phyloP scores from a whole-genome alignment of 1,140 invertebrate species.

The Papilio polytes region DNA sequence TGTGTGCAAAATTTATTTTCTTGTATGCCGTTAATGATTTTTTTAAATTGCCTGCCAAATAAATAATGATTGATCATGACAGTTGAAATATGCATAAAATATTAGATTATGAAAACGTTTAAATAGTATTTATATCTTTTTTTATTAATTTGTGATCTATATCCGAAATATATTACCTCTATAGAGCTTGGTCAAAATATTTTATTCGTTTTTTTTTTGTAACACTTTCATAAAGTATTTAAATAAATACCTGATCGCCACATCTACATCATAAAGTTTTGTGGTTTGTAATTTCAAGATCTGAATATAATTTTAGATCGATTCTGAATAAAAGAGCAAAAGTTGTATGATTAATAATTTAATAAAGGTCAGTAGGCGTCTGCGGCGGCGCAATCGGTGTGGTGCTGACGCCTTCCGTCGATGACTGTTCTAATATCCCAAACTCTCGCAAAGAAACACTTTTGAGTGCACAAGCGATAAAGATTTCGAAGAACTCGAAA shows the following conservation, averaged over 20 bases:
- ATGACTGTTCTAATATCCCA: conserved; percentile 48
- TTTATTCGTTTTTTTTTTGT: too few relatives aligned
- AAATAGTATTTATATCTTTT: background rate
- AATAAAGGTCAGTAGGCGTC: conserved; percentile 16
- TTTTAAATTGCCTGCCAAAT: background rate
- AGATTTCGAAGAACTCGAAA: conserved; percentile 85
- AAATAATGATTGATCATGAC: background rate
- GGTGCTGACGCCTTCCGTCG: background rate
- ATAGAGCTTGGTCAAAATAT: too few relatives aligned
- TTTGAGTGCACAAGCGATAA: conserved; percentile 65
- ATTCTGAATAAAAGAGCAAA: background rate
- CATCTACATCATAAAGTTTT: too few relatives aligned
- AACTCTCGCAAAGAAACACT: conserved; percentile 59
- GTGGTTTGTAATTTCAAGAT: too few relatives aligned
- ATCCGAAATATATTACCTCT: background rate
- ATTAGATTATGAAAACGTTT: background rate
- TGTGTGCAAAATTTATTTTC: background rate
- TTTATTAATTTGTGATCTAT: too few relatives aligned
- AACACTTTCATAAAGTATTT: too few relatives aligned
- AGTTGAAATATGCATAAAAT: background rate
- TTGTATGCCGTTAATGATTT: background rate
- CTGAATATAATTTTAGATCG: background rate
- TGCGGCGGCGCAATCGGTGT: conserved; percentile 21
- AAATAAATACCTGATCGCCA: too few relatives aligned
- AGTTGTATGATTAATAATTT: background rate